These are phyloP conservation scores for Cassiopea andromeda DNA, from an alignment of 30 jellyfish, hydroid and myxozoan genomes.

Conservation along the genomic window DNA sequence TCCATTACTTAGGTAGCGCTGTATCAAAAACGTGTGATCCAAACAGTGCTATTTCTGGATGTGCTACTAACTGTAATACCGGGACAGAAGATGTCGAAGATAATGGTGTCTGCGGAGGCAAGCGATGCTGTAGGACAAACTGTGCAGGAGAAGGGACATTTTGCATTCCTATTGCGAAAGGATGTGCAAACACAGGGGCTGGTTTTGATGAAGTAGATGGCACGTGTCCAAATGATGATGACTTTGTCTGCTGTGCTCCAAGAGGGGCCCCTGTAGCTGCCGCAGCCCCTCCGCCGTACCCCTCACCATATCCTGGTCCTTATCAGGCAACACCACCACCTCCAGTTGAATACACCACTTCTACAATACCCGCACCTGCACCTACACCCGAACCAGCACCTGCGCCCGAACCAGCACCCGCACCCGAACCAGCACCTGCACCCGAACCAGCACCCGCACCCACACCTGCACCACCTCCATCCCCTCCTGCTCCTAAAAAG, in stretches of 20 bases:
- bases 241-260: slow-evolving; percentile 73
- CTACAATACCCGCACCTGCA: slow-evolving; percentile 57
- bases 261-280: slow-evolving; percentile 59
- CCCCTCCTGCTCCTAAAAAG: slow-evolving; percentile 35
- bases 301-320: slow-evolving; percentile 58
- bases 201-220: slow-evolving; percentile 79
- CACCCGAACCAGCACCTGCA: slow-evolving; percentile 38
- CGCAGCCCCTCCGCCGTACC: slow-evolving; percentile 38
- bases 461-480: slow-evolving; percentile 24
- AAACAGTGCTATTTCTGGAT: slow-evolving; percentile 45
- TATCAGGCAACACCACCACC: slow-evolving; percentile 48
- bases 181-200: slow-evolving; percentile 54
- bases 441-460: slow-evolving; percentile 33
- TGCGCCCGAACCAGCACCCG: slow-evolving; percentile 3
- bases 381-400: slow-evolving; percentile 59
- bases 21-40: slow-evolving; percentile 53
- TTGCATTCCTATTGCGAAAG: slow-evolving; percentile 41
- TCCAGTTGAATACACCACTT: slow-evolving; percentile 29
- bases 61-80: slow-evolving; percentile 48
- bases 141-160: slow-evolving; percentile 74
- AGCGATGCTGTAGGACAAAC: slow-evolving; percentile 64
- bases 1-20: slow-evolving; percentile 24
- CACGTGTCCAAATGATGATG: slow-evolving; percentile 66
- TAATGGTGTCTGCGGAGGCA: slow-evolving; percentile 53
- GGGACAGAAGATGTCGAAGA: slow-evolving; percentile 62